Percentiles rank a stretch among this genome's conserved stretches.
Conservation (phyloP, 2,113 vertebrate genomes). For the Uropsilus gracilis region DNA sequence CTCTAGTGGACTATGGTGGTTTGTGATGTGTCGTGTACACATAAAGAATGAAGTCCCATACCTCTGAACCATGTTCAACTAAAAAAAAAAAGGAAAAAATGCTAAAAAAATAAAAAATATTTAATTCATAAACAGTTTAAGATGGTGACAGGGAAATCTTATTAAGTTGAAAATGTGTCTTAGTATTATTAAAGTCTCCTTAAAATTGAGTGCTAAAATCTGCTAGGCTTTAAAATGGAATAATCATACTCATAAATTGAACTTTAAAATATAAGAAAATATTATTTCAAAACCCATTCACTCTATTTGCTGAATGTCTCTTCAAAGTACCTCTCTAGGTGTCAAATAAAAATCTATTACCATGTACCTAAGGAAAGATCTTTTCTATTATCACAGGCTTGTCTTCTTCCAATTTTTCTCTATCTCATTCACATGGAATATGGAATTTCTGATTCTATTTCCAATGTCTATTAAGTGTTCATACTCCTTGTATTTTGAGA, state of each 20-base stretch:
- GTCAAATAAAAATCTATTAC: neutral
- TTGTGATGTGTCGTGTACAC: too few species aligned
- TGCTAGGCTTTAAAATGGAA: conserved; percentile 27
- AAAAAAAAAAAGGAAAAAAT: neutral
- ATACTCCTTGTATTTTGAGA: neutral
- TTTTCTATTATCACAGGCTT: neutral
- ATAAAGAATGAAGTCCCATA: too few species aligned
- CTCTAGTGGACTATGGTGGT: too few species aligned
- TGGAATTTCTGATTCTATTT: neutral
- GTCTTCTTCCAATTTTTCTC: neutral
- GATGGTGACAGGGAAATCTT: conserved; percentile 6
- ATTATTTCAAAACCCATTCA: neutral
- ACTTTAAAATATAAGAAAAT: neutral
- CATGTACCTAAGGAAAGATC: neutral
- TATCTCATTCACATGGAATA: neutral
- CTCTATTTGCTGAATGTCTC: neutral
- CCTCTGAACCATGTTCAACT: too few species aligned
- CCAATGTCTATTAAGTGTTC: neutral
- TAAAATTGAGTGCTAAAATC: neutral
- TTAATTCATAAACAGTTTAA: neutral
- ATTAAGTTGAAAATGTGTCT: neutral
- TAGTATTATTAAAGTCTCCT: neutral
- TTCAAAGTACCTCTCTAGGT: neutral
- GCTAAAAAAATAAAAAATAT: neutral
- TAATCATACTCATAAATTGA: neutral